Percentiles rank a stretch among this genome's conserved stretches.
Evolutionary conservation across 2,113 vertebrate species (phyloP).

Genomic region (Falco punctatus): DNA sequence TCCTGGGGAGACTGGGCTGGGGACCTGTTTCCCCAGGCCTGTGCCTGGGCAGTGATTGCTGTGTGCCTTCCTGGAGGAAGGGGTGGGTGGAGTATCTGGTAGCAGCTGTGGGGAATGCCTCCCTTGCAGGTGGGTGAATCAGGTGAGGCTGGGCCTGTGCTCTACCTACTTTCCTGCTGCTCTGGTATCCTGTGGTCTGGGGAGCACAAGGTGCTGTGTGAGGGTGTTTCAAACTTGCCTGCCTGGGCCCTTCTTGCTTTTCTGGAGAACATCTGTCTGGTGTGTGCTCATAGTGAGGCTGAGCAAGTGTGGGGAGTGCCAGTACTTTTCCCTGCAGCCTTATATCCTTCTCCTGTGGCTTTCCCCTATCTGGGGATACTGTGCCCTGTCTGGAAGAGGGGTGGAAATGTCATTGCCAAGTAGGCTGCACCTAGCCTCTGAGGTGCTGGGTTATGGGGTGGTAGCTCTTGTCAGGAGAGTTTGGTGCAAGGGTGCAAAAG

Average conservation of each 20-base stretch:
- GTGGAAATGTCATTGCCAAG: not conserved
- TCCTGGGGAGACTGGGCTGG: not conserved
- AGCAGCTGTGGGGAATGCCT: not conserved
- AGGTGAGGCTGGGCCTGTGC: not conserved
- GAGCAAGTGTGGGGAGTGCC: not conserved
- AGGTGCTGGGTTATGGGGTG: not conserved
- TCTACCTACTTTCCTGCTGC: not conserved
- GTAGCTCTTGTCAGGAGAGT: not conserved
- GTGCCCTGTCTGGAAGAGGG: not conserved
- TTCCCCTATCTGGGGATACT: not conserved
- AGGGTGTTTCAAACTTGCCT: not conserved
- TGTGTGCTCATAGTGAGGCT: not conserved
- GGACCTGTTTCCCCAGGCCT: not conserved
- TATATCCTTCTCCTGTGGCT: not conserved
- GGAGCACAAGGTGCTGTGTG: not conserved
- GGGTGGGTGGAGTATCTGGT: not conserved
- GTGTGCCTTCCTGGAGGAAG: not conserved
- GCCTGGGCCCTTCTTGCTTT: not conserved
- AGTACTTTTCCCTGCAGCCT: not conserved
- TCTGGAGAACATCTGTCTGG: not conserved
- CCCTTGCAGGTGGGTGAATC: not conserved
- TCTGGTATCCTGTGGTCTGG: not conserved
- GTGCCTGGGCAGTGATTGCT: not conserved
- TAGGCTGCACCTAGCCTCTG: not conserved
- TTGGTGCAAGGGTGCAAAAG: slow-evolving; percentile 5